phyloP scores from a whole-genome alignment of 2,113 vertebrate genomes.

The Probosciger aterrimus region DNA sequence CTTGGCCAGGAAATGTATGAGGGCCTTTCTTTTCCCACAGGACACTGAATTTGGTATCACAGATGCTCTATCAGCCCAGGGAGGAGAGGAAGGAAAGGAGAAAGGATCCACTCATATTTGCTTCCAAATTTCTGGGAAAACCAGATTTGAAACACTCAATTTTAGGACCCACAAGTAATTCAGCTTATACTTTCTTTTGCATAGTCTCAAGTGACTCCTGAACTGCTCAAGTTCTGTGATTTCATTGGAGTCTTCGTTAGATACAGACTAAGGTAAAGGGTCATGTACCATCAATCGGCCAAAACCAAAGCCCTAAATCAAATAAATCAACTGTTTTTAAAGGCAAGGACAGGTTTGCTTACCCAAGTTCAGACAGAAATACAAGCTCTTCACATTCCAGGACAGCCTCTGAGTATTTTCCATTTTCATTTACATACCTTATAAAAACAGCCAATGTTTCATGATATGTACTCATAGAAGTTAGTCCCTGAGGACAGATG shows the following conservation, averaged over 20 bases:
- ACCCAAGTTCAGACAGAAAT: conserved; percentile 50
- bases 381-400: conserved; percentile 50
- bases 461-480: background rate
- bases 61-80: background rate
- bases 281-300: background rate
- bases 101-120: conserved; percentile 15
- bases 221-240: background rate
- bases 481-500: conserved; percentile 45
- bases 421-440: conserved; percentile 59
- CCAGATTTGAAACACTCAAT: background rate
- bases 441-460: conserved; percentile 20
- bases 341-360: conserved; percentile 27
- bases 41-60: background rate
- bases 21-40: background rate
- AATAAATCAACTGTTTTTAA: background rate
- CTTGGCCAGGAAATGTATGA: background rate
- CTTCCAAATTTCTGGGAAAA: conserved; percentile 63
- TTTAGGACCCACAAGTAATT: background rate
- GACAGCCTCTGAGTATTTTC: conserved; percentile 54
- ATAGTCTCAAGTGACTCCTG: background rate
- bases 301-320: background rate
- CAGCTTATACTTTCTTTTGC: background rate
- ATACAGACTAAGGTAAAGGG: background rate
- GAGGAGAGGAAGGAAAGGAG: background rate
- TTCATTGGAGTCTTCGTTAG: background rate